Evolutionary conservation across 2,113 vertebrate genomes (phyloP).

Genomic region (Malurus alboscapulatus): DNA sequence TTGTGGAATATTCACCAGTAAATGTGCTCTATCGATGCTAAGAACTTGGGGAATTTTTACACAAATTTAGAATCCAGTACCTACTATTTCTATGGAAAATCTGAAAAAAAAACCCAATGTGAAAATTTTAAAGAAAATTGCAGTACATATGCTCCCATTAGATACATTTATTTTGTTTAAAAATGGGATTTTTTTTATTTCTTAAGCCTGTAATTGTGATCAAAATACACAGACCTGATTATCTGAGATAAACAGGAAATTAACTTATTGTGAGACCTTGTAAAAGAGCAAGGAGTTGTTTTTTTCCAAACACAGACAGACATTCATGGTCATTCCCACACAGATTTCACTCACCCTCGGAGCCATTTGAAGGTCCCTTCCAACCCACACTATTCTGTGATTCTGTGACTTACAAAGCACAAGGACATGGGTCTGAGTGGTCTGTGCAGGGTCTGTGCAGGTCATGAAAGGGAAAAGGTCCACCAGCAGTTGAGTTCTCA

Average conservation of each 20-base stretch:
- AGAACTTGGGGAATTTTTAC: neutral
- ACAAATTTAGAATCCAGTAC: neutral
- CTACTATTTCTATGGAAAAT: neutral
- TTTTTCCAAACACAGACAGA: neutral
- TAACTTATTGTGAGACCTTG: neutral
- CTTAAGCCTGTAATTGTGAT: neutral
- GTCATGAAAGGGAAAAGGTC: neutral
- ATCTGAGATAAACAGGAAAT: slow-evolving; percentile 25
- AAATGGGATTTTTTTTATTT: neutral
- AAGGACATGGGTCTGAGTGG: neutral
- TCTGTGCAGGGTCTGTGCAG: neutral
- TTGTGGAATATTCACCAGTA: neutral
- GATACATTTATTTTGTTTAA: neutral
- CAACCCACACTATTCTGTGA: neutral
- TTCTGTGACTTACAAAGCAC: neutral
- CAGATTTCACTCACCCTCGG: neutral
- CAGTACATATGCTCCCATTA: neutral
- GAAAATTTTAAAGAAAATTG: neutral
- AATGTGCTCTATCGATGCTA: neutral
- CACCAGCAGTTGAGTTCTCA: neutral
- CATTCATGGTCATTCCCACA: neutral
- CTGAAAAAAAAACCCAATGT: neutral
- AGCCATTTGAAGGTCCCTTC: neutral
- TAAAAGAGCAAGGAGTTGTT: neutral
- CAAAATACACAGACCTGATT: neutral